A percentile compares a stretch with the other conserved stretches of the same genome.
Evolutionary conservation across 2,797 vertebrate species (phyloP).

Genomic region (Cheirogaleus major): DNA sequence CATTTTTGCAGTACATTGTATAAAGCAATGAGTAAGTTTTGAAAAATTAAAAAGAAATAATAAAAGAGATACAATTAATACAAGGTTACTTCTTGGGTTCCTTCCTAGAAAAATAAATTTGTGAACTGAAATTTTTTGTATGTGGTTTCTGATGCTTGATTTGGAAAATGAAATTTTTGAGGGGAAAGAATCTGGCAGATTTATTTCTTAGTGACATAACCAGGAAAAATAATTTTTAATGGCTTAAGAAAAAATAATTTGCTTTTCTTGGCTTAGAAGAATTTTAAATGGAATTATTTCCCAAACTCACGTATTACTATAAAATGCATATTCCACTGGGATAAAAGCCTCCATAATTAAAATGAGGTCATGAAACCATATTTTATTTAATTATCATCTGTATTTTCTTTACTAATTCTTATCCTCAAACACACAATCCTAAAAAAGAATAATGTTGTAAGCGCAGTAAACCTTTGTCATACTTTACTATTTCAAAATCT

Average conservation of each 20-base stretch:
- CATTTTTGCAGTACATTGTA: conserved; percentile 19
- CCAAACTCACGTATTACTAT: conserved; percentile 51
- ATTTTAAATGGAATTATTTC: conserved; percentile 62
- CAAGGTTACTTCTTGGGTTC: conserved; percentile 54
- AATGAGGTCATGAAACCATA: conserved; percentile 36
- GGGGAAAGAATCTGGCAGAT: conserved; percentile 55
- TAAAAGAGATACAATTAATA: conserved; percentile 50
- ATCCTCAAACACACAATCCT: not conserved
- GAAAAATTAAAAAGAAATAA: conserved; percentile 50
- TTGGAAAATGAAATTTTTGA: conserved; percentile 71
- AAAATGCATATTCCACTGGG: conserved; percentile 39
- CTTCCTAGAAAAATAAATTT: conserved; percentile 60
- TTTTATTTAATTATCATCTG: not conserved
- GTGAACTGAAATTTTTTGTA: conserved; percentile 65
- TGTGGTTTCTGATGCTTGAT: conserved; percentile 66
- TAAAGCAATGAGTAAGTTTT: conserved; percentile 11
- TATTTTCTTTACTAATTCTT: conserved; percentile 46
- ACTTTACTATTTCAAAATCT: not conserved
- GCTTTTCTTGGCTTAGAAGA: conserved; percentile 65
- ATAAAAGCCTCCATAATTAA: conserved; percentile 36
- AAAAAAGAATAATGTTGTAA: not conserved
- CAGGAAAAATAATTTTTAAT: conserved; percentile 64
- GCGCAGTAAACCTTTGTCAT: not conserved
- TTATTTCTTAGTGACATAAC: conserved; percentile 62
- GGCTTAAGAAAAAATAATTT: conserved; percentile 67